Conservation (phyloP, 2,113 vertebrate genomes). For the Catharus bicknelli region DNA sequence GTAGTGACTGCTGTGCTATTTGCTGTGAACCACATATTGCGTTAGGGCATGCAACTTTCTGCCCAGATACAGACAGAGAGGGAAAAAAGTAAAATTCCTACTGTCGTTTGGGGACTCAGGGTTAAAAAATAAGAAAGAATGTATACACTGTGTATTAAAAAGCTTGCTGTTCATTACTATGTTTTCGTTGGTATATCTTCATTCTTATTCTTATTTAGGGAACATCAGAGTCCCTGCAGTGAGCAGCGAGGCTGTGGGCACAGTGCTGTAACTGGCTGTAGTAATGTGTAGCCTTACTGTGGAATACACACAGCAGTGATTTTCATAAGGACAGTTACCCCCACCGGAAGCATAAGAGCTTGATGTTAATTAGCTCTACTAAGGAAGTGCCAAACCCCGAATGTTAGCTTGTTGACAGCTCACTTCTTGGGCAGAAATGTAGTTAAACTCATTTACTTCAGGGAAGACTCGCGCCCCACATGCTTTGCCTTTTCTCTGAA, state of each 20-base stretch:
- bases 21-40: background rate
- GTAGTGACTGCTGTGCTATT: conserved; percentile 13
- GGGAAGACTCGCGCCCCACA: background rate
- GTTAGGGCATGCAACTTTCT: background rate
- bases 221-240: background rate
- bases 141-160: background rate
- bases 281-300: background rate
- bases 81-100: background rate
- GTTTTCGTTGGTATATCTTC: background rate
- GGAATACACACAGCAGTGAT: background rate
- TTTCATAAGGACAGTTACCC: background rate
- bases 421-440: background rate
- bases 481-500: background rate
- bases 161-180: background rate
- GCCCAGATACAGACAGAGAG: conserved; percentile 14
- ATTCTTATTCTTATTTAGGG: background rate
- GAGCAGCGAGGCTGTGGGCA: background rate
- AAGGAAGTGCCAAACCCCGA: background rate
- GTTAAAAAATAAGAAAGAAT: background rate
- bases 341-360: background rate
- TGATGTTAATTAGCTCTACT: background rate
- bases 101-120: background rate
- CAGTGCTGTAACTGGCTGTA: background rate
- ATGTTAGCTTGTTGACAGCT: background rate
- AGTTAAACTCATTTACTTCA: background rate